Conservation (phyloP, 92 coral and sea anemone genomes). For the Galaxea fascicularis region DNA sequence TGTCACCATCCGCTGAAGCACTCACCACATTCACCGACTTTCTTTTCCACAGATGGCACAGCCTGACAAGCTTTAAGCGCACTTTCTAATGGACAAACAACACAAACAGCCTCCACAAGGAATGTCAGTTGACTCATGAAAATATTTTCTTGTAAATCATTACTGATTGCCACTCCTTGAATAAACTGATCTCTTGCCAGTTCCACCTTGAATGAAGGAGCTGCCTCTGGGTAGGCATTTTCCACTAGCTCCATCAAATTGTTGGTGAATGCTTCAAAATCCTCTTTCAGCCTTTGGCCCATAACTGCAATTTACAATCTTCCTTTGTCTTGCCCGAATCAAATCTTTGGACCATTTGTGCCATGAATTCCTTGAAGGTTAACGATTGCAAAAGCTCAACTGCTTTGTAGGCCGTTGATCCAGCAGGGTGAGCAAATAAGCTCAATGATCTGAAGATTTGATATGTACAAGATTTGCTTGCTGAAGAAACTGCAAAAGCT, state of each 20-base stretch:
- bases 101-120: conserved; percentile 50
- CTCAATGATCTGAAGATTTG: neutral
- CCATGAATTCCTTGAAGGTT: conserved; percentile 47
- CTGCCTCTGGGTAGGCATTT: conserved; percentile 74
- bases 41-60: conserved; percentile 14
- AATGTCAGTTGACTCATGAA: conserved; percentile 52
- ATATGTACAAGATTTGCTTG: conserved; percentile 51
- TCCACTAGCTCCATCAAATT: conserved; percentile 57
- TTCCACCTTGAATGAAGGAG: conserved; percentile 39
- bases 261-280: conserved; percentile 60
- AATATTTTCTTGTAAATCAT: conserved; percentile 42
- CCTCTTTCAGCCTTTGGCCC: conserved; percentile 43
- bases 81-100: conserved; percentile 54
- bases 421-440: conserved; percentile 39
- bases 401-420: conserved; percentile 59
- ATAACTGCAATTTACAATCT: conserved; percentile 61
- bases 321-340: conserved; percentile 64
- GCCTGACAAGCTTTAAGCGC: conserved; percentile 46
- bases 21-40: conserved; percentile 22
- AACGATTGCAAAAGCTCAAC: conserved; percentile 55
- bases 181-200: conserved; percentile 46
- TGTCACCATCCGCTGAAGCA: conserved; percentile 14
- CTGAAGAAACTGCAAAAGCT: conserved; percentile 58
- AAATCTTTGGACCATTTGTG: conserved; percentile 26
- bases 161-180: conserved; percentile 35